Evolutionary conservation across 2,888 invertebrate species (phyloP).

Genomic region (Aspidiotus rigidus): DNA sequence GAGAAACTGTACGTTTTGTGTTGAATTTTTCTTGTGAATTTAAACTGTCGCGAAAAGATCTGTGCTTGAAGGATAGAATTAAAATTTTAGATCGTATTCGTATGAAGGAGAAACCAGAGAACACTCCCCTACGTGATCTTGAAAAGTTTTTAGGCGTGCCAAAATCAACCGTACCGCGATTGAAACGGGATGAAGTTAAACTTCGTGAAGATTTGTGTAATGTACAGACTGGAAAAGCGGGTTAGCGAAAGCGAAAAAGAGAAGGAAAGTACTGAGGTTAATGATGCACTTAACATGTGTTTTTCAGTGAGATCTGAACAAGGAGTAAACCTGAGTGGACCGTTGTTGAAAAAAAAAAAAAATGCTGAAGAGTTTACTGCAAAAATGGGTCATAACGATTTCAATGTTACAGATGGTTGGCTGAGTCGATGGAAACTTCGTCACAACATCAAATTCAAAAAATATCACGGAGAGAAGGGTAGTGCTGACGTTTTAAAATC

Average conservation of each 20-base stretch:
- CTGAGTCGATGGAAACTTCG: too few relatives aligned
- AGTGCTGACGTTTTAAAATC: too few relatives aligned
- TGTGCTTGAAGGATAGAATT: too few relatives aligned
- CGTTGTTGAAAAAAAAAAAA: not conserved
- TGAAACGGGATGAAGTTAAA: not conserved
- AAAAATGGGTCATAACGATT: too few relatives aligned
- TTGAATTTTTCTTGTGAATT: too few relatives aligned
- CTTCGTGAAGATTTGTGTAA: not conserved
- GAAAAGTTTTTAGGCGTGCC: not conserved
- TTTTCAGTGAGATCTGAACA: not conserved
- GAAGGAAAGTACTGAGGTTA: not conserved
- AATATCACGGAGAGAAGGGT: not conserved
- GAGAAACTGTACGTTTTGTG: not conserved
- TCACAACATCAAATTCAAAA: not conserved
- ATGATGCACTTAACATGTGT: not conserved
- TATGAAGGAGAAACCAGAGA: not conserved
- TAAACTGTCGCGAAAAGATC: too few relatives aligned
- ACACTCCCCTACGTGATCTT: not conserved
- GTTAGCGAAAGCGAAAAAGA: not conserved
- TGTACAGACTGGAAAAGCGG: not conserved
- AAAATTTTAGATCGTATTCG: not conserved
- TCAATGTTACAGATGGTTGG: too few relatives aligned
- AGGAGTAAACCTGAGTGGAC: not conserved
- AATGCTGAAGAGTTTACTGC: not conserved
- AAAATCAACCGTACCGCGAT: not conserved